phyloP scores from a whole-genome alignment of 2,888 invertebrate species.

The Drosophila vallismaia region DNA sequence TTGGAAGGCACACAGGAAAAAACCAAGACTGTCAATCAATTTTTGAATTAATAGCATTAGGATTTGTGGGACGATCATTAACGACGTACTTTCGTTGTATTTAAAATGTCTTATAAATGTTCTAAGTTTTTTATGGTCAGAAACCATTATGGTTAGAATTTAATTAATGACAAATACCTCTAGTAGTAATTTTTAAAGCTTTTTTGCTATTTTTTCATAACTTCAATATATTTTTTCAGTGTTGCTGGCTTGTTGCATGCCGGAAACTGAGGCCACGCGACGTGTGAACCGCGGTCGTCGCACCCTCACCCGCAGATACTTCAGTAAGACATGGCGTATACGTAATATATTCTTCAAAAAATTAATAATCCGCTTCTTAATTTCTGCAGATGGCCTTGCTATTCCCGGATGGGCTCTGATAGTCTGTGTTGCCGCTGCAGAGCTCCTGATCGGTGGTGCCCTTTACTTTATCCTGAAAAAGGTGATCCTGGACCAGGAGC shows the following conservation, averaged over 20 bases:
- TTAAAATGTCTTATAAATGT: background rate
- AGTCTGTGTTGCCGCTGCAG: slow-evolving; percentile 88
- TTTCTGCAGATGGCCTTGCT: slow-evolving; percentile 86
- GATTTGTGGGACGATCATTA: background rate
- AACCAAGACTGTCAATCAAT: slow-evolving; percentile 4
- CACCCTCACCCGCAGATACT: slow-evolving; percentile 90
- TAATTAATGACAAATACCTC: background rate
- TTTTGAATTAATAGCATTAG: background rate
- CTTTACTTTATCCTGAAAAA: slow-evolving; percentile 89
- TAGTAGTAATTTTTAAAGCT: too few species aligned
- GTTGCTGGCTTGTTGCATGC: slow-evolving; percentile 87
- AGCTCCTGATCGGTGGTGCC: slow-evolving; percentile 89
- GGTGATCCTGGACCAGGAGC: slow-evolving; percentile 85
- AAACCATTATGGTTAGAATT: background rate
- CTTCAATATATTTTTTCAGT: slow-evolving; percentile 83
- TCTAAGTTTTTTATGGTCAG: background rate
- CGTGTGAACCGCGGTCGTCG: slow-evolving; percentile 91
- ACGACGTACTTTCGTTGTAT: background rate
- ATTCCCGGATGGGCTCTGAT: slow-evolving; percentile 92
- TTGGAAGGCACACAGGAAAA: background rate
- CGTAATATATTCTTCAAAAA: background rate
- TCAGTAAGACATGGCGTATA: slow-evolving; percentile 87
- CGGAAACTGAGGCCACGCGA: slow-evolving; percentile 90
- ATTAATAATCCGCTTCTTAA: background rate
- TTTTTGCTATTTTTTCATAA: too few species aligned